Evolutionary conservation across 2,888 invertebrate species (phyloP).

Genomic region (Antheraea assamensis): DNA sequence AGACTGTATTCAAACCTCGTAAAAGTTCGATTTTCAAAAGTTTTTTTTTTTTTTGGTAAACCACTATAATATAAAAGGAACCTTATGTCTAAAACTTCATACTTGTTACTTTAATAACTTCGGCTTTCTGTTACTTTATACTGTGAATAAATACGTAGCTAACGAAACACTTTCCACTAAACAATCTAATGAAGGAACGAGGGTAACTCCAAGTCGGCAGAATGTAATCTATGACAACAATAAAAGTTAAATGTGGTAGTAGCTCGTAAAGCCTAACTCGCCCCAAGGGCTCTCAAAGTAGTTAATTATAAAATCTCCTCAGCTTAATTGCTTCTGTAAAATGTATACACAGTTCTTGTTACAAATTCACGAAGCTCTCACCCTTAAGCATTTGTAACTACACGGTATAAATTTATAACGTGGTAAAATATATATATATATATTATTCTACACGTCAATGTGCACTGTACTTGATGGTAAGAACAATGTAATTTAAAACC

Average conservation of each 20-base stretch:
- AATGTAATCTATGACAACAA: constrained; percentile 16
- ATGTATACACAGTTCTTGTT: constrained; percentile 29
- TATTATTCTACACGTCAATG: neutral
- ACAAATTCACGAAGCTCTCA: constrained; percentile 2
- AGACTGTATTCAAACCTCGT: too few species aligned
- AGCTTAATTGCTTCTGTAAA: constrained; percentile 29
- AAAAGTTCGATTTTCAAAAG: too few species aligned
- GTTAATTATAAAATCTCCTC: constrained; percentile 22
- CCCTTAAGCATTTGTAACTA: constrained; percentile 3
- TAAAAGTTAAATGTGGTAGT: constrained; percentile 21
- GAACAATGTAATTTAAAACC: too few species aligned
- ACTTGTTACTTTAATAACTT: neutral
- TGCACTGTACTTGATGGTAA: too few species aligned
- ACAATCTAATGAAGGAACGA: neutral
- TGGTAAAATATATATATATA: too few species aligned
- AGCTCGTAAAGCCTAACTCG: constrained; percentile 23
- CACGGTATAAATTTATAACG: neutral
- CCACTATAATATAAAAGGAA: too few species aligned
- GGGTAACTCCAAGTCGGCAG: neutral
- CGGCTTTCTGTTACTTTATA: neutral
- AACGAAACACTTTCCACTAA: neutral
- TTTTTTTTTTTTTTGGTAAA: too few species aligned
- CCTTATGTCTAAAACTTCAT: too few species aligned
- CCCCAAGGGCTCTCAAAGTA: constrained; percentile 29
- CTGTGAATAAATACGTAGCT: neutral